Conservation (phyloP, 2,888 invertebrate genomes). For the Villa cingulata region DNA sequence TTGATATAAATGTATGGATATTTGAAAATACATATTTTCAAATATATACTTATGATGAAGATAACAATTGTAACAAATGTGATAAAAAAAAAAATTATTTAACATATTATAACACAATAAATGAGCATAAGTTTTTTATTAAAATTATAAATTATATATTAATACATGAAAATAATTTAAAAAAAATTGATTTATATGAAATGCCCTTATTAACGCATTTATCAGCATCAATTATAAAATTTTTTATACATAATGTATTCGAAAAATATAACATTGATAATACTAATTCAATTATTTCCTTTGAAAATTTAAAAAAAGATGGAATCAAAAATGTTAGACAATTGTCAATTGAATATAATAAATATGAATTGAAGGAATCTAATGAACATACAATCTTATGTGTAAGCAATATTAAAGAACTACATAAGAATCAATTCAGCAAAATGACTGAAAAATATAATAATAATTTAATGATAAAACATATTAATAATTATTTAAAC, state of each 20-base stretch:
- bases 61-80: too few species aligned
- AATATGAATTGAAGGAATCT: neutral
- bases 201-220: conserved; percentile 50
- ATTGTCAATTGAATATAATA: neutral
- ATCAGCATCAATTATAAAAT: conserved; percentile 46
- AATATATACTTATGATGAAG: too few species aligned
- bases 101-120: too few species aligned
- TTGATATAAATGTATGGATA: neutral
- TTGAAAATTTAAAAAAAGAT: neutral
- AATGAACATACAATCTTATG: conserved; percentile 17
- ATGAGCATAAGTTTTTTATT: too few species aligned
- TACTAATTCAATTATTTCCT: neutral
- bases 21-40: too few species aligned
- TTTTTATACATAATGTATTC: conserved; percentile 42
- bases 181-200: conserved; percentile 30
- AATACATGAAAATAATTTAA: too few species aligned
- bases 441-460: conserved; percentile 23
- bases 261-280: conserved; percentile 21
- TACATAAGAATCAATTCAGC: conserved; percentile 26
- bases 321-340: neutral
- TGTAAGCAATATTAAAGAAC: conserved; percentile 19
- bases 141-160: too few species aligned
- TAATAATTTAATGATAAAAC: conserved; percentile 22
- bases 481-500: too few species aligned
- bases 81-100: too few species aligned